phyloP scores from a whole-genome alignment of 53 echinoderm and acorn worm genomes.

The Patiria pectinifera region DNA sequence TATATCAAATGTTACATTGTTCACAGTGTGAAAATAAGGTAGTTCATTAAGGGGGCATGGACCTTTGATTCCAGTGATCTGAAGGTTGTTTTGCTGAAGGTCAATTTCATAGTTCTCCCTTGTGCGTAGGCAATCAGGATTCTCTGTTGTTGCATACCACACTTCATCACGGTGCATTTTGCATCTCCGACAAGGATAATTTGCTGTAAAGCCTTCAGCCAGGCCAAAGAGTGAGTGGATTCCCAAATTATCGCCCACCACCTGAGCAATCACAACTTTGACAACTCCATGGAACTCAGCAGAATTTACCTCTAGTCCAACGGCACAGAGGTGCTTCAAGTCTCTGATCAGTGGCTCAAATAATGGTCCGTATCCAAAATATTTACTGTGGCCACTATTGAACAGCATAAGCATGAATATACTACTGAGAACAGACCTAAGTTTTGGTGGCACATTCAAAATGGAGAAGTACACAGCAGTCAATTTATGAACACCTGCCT shows the following conservation, averaged over 20 bases:
- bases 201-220: conserved; percentile 65
- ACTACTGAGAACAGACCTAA: conserved; percentile 51
- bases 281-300: conserved; percentile 39
- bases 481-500: too few relatives aligned
- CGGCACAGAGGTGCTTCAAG: conserved; percentile 33
- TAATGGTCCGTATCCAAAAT: conserved; percentile 53
- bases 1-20: conserved; percentile 59
- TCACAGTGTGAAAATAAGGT: conserved; percentile 45
- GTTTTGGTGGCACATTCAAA: conserved; percentile 63
- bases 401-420: conserved; percentile 63
- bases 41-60: conserved; percentile 50
- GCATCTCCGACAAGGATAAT: conserved; percentile 56
- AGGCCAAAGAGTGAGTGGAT: conserved; percentile 67
- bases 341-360: conserved; percentile 64
- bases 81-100: conserved; percentile 29
- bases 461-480: conserved; percentile 67
- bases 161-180: conserved; percentile 31
- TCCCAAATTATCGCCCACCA: conserved; percentile 72
- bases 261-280: conserved; percentile 43
- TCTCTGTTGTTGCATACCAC: background rate
- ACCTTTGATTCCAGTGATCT: conserved; percentile 52
- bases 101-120: conserved; percentile 64
- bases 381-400: conserved; percentile 60
- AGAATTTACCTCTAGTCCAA: conserved; percentile 39
- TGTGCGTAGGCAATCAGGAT: conserved; percentile 29